Evolutionary conservation across 2,797 vertebrate genomes (phyloP), one percentile per base, ranked within the genome.

Genomic region (Paedocypris micromegethes): DNA sequence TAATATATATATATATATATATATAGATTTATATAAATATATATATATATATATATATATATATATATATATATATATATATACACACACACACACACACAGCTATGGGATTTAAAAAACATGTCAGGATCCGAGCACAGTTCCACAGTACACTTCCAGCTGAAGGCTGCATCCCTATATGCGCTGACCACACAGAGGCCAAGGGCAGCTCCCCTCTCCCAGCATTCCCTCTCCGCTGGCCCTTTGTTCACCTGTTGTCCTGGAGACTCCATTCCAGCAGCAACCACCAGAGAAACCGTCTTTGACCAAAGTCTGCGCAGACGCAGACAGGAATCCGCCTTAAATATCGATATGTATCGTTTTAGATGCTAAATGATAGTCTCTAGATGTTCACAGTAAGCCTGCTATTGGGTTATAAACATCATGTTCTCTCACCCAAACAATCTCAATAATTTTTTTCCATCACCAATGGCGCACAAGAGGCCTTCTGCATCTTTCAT

Each of bases 181-280:
- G 23, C 82, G 86, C 84, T 88, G 85, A 87, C 85, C 85, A 84
- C 68, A 46, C 80, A 78, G 82, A 88, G 86, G 86, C 86, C 88
- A 88, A 86, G 87, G 87, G 86, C 86, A 88, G 46, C 66, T 67
- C 66, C 71, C 74, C 70, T 70, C 68, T 70, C 64, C 66, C 63
- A 64, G 68, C 84, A 87, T 88, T 88, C 85, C 81, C 81, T 77
- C 72, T 65, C 75, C 50, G 78, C 55, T 77, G 72, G 76, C 81
- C 78, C 83, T 85, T 89, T 89, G 86, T 90, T 78, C 83, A 84
- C 81, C 84, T 85, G 88, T 90, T 88, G 87, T 88, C 86, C 77
- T 71, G 87, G 88, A 85, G 85, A 90, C 84, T 80, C 72, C 69
- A 82, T 73, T 75, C 75, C 81, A 69, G 70, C 79, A 50, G 80